Base-by-base conservation (phyloP, 2,797 vertebrate species). In the Chelon labrosus region DNA sequence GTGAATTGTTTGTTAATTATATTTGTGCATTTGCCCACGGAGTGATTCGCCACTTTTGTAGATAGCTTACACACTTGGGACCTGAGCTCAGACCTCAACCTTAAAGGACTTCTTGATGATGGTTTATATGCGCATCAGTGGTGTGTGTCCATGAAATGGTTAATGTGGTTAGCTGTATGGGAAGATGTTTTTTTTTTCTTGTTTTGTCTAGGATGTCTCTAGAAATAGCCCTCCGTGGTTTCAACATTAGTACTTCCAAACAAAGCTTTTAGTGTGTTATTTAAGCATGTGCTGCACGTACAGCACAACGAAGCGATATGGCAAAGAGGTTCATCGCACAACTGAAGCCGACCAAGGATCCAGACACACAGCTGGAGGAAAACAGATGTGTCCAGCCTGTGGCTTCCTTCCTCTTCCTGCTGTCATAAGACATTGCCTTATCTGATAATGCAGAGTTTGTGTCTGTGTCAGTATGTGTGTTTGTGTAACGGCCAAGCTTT, bases 341-440 rank as follows among this genome's bases (percentile, higher is more conserved):
- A 38, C 47, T 52, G 64, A 66, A 66, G 54, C 17, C 35, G 56
- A 22, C 60, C 42, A 0, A 37, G 6, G 10, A 51, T 41, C 52
- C 37, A 7, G 38, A 58, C 58, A 70, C 51, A 60, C 52, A 64
- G 20, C 49, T 61, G 47, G 50, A 71, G 8, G 17, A 65, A 8
- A 37, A 46, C 42, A 62, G 46, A 78, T 55, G 41, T 71, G 27
- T 55, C 13, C 52, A 57, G 58, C 2, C 49, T 41, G 31, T 35
- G n/a, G 37, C 31, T 57, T 79, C 31, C 52, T 75, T 77, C 41
- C 52, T 53, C 20, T 57, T 38, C 62, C 22, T 65, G 49, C 42
- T 69, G 66, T 83, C 70, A 79, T 66, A 59, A 82, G 76, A 80
- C 72, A 71, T 52, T 49, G 57, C 63, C 20, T 81, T 13, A 59